Base-by-base conservation (phyloP, 2,888 invertebrate genomes). In the Synanthedon formicaeformis region DNA sequence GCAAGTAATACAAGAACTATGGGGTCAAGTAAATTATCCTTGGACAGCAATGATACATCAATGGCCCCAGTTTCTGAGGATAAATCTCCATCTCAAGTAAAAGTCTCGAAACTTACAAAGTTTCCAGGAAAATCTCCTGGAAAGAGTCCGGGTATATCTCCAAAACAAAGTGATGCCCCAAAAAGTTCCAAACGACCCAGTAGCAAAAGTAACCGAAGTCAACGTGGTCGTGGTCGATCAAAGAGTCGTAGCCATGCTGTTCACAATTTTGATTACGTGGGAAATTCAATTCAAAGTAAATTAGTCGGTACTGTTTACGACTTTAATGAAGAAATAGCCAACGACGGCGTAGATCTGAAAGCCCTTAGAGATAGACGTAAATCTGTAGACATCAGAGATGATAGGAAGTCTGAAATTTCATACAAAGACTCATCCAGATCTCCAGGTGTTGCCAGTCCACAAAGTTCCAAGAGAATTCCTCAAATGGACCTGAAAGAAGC, bases 251-350 rank as follows among this genome's bases (percentile, higher is more conserved):
- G 71, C 0, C 79, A 79, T 54, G 67, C 65, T 27, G 59, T 58
- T 23, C 76, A 73, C 53, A 58, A 66, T 34, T 78, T 71, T 66
- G 89, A 90, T 54, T 87, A 84, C 62, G 75, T 81, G 54, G 89
- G 90, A 18, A 92, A 92, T 64, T 92, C 94, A 2, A 94, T 94
- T 56, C 93, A 93, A 59, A 94, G 92, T 70, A 95, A 94, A 71
- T 83, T 95, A 41, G 92, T 92, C 6, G 95, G 96, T 8, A 96
- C 96, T 2, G 96, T 96, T 2, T 96, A 95, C 66, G 96, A 95
- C 73, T 94, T 94, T 59, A 93, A 95, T 58, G 95, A 96, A 65
- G 95, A 96, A 70, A 91, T 94, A 55, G 90, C 91, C 8, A 92
- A 90, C 60, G 93, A 93, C 56, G 92, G 92, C 13, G 92, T 94